Evolutionary conservation across 2,113 vertebrate genomes (phyloP).

Genomic region (Phaethornis superciliosus): DNA sequence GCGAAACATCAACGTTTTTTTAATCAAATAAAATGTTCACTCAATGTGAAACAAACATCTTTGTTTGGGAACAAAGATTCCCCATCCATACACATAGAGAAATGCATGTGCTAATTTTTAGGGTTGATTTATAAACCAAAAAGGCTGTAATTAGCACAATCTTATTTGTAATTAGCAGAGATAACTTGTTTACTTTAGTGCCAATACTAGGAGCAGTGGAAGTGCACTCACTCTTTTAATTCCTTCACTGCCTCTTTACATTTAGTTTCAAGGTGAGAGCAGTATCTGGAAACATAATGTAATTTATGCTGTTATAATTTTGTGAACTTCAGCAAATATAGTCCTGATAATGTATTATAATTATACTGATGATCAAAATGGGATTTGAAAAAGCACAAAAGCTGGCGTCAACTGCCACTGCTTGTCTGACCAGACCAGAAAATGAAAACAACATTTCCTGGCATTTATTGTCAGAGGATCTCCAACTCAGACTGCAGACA

Average conservation of each 20-base stretch:
- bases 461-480: not conserved
- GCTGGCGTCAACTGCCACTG: not conserved
- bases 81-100: not conserved
- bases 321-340: not conserved
- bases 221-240: not conserved
- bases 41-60: not conserved
- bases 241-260: not conserved
- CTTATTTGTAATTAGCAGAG: not conserved
- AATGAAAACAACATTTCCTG: not conserved
- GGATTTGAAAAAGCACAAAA: not conserved
- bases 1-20: not conserved
- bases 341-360: not conserved
- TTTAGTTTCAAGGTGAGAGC: slow-evolving; percentile 36
- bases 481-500: not conserved
- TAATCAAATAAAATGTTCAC: not conserved
- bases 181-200: not conserved
- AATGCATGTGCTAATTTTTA: not conserved
- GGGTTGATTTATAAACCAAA: not conserved
- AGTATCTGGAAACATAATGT: not conserved
- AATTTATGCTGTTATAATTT: slow-evolving; percentile 16
- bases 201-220: not conserved
- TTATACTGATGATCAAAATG: not conserved
- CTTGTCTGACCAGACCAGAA: not conserved
- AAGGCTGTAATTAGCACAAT: not conserved
- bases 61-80: not conserved